Conservation (phyloP, 2,113 vertebrate species). For the Morphnarchus princeps region DNA sequence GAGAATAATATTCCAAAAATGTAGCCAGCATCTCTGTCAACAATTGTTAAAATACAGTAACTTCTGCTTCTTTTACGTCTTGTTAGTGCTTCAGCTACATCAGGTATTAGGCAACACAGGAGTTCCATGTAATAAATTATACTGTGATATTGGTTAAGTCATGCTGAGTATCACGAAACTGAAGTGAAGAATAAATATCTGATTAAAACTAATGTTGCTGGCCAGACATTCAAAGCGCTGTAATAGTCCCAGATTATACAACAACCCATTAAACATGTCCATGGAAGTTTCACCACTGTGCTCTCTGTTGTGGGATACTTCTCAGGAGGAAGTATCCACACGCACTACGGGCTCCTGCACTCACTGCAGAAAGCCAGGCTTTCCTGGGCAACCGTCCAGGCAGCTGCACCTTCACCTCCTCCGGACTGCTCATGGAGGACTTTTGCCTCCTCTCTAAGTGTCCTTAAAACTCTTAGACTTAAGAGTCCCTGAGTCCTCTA, state of each 20-base stretch:
- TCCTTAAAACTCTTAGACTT: neutral
- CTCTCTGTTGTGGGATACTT: neutral
- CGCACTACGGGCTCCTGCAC: rapidly evolving
- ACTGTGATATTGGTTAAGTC: neutral
- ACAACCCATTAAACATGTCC: neutral
- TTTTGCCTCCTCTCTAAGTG: neutral
- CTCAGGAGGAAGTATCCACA: neutral
- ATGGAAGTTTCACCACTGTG: neutral
- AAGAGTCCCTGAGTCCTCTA: neutral
- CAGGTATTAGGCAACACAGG: neutral
- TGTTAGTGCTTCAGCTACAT: neutral
- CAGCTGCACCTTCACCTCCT: neutral
- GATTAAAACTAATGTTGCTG: neutral
- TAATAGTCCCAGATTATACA: neutral
- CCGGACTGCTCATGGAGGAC: neutral
- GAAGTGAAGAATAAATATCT: neutral
- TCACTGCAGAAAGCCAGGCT: neutral
- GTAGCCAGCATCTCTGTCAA: neutral
- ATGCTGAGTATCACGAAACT: neutral
- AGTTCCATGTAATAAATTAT: neutral
- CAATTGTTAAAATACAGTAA: neutral
- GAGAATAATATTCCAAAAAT: neutral
- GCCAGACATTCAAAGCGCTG: neutral
- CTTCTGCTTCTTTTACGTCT: neutral
- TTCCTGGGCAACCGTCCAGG: neutral